These are phyloP conservation scores for Mormyrus proboscirostris DNA, from an alignment of 2,797 vertebrate genomes.

Conservation along the genomic window DNA sequence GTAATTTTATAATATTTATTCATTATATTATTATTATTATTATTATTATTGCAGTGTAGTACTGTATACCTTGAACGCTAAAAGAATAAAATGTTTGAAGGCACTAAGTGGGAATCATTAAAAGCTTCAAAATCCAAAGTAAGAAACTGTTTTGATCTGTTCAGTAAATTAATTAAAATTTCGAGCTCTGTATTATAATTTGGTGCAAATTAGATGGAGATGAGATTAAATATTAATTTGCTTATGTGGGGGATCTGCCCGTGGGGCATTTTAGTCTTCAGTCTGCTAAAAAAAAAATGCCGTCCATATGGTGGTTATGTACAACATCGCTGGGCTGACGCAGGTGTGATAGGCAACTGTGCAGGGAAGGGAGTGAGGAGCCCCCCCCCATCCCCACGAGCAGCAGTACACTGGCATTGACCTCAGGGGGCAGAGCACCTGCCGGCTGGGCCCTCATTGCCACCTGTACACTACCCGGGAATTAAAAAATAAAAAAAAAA, in stretches of 20 bases:
- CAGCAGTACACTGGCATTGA: constrained; percentile 45
- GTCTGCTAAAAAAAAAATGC: constrained; percentile 43
- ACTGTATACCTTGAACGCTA: constrained; percentile 8
- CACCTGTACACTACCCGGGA: not conserved
- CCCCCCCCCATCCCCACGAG: constrained; percentile 59
- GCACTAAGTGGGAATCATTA: constrained; percentile 15
- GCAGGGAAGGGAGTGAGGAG: constrained; percentile 66
- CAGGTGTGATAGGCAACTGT: constrained; percentile 65
- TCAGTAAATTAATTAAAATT: constrained; percentile 43
- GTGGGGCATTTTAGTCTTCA: constrained; percentile 34
- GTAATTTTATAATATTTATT: not conserved
- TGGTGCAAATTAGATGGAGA: constrained; percentile 42
- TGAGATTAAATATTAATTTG: constrained; percentile 43
- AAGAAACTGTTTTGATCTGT: constrained; percentile 37
- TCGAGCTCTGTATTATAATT: constrained; percentile 39
- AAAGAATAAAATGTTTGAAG: constrained; percentile 26
- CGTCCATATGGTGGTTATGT: constrained; percentile 71
- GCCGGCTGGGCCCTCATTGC: not conserved
- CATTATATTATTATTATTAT: not conserved
- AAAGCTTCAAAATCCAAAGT: constrained; percentile 31
- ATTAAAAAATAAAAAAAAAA: not conserved
- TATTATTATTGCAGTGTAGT: not conserved
- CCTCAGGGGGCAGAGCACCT: not conserved
- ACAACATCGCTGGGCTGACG: constrained; percentile 60
- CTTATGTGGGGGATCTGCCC: constrained; percentile 39